These are phyloP conservation scores for Polyommatus icarus DNA, from an alignment of 2,888 invertebrate species.

Conservation along the genomic window DNA sequence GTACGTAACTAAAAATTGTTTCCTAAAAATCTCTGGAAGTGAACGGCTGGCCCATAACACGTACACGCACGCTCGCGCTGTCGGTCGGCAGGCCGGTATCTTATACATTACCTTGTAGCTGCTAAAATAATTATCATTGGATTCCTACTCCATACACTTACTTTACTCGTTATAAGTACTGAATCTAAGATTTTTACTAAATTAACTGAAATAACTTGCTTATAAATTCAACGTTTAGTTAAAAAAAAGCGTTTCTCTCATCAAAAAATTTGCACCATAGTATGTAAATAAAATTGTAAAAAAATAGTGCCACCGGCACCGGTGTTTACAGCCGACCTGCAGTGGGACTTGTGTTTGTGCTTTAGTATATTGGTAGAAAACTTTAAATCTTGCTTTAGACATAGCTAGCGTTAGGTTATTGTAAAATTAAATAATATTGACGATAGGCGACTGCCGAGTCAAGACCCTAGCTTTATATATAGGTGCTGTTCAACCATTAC, in stretches of 20 bases:
- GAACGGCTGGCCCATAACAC: slow-evolving; percentile 11
- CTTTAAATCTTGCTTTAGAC: background rate
- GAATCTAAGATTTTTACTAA: background rate
- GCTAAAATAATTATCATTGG: background rate
- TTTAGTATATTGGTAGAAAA: background rate
- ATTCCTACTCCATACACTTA: background rate
- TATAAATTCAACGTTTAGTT: background rate
- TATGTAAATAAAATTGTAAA: background rate
- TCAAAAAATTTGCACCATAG: background rate
- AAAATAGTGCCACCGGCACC: background rate
- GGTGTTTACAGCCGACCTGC: slow-evolving; percentile 6
- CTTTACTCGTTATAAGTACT: background rate
- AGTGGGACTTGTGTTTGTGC: slow-evolving; percentile 13
- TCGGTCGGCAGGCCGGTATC: slow-evolving; percentile 19
- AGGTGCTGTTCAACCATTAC: background rate
- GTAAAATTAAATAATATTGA: background rate
- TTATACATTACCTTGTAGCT: background rate
- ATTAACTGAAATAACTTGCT: background rate
- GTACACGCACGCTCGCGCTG: slow-evolving; percentile 24
- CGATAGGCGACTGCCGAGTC: background rate
- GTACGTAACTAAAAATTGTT: background rate
- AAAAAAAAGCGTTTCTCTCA: background rate
- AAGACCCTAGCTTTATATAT: background rate
- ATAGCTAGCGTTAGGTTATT: background rate
- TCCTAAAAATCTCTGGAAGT: slow-evolving; percentile 5